Evolutionary conservation across 2,797 vertebrate genomes (phyloP).

Genomic region (Pseudomugil gertrudae): DNA sequence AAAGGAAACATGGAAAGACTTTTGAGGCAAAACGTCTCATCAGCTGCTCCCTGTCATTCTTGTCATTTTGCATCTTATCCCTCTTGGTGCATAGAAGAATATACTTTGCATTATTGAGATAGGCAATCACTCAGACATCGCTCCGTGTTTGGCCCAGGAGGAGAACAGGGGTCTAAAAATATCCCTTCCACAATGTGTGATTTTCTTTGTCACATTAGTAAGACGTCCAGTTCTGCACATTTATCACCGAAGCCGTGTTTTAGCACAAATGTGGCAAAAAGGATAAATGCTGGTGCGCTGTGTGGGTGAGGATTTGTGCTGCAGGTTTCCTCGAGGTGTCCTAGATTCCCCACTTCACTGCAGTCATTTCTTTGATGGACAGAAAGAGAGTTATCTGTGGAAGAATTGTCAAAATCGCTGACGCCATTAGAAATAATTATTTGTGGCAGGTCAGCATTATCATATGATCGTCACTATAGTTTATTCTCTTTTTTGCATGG

Average conservation of each 20-base stretch:
- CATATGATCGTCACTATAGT: slow-evolving; percentile 22
- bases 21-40: slow-evolving; percentile 69
- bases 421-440: slow-evolving; percentile 41
- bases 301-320: slow-evolving; percentile 35
- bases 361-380: slow-evolving; percentile 68
- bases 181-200: slow-evolving; percentile 61
- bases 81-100: slow-evolving; percentile 62
- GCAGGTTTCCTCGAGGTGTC: slow-evolving; percentile 64
- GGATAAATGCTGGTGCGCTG: slow-evolving; percentile 51
- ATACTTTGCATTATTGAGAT: slow-evolving; percentile 84
- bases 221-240: slow-evolving; percentile 77
- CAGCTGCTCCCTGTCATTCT: slow-evolving; percentile 74
- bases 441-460: slow-evolving; percentile 64
- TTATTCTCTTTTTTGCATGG: slow-evolving; percentile 27
- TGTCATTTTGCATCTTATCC: slow-evolving; percentile 72
- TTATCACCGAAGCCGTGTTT: slow-evolving; percentile 69
- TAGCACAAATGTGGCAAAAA: slow-evolving; percentile 52
- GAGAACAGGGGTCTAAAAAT: slow-evolving; percentile 73
- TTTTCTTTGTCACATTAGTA: slow-evolving; percentile 69
- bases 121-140: slow-evolving; percentile 80
- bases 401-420: slow-evolving; percentile 61
- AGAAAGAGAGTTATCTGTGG: slow-evolving; percentile 64
- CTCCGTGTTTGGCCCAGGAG: slow-evolving; percentile 67
- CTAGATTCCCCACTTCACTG: slow-evolving; percentile 54
- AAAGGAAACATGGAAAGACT: slow-evolving; percentile 74